These are phyloP conservation scores for Tanytarsus gracilentus DNA, from an alignment of 2,888 invertebrate species.

Conservation along the genomic window DNA sequence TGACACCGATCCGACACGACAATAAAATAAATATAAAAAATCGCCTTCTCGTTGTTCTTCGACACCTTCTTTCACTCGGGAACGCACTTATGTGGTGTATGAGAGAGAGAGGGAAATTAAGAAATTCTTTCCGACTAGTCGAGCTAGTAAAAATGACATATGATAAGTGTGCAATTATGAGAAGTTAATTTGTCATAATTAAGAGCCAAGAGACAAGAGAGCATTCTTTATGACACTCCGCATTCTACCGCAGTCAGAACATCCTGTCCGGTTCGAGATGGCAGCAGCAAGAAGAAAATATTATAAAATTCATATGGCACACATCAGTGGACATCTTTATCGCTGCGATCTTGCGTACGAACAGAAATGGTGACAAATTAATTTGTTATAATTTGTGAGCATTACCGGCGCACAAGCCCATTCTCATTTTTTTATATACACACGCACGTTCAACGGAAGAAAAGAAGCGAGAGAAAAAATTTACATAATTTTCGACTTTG, in stretches of 20 bases:
- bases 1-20: conserved; percentile 21
- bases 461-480: too few species aligned
- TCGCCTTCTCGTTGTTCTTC: background rate
- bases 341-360: background rate
- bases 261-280: background rate
- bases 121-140: background rate
- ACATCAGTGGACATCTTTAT: too few species aligned
- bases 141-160: background rate
- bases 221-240: conserved; percentile 15
- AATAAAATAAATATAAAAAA: conserved; percentile 12
- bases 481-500: too few species aligned
- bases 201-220: background rate
- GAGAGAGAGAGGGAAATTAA: too few species aligned
- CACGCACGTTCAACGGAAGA: too few species aligned
- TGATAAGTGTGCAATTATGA: conserved; percentile 12
- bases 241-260: background rate
- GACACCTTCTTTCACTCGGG: background rate
- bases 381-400: too few species aligned
- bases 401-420: too few species aligned
- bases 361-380: conserved; percentile 8
- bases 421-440: too few species aligned
- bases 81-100: too few species aligned
- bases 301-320: background rate
- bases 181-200: conserved; percentile 21
- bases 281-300: background rate